phyloP scores from a whole-genome alignment of 2,797 vertebrate genomes.

The Gambusia yucatana region DNA sequence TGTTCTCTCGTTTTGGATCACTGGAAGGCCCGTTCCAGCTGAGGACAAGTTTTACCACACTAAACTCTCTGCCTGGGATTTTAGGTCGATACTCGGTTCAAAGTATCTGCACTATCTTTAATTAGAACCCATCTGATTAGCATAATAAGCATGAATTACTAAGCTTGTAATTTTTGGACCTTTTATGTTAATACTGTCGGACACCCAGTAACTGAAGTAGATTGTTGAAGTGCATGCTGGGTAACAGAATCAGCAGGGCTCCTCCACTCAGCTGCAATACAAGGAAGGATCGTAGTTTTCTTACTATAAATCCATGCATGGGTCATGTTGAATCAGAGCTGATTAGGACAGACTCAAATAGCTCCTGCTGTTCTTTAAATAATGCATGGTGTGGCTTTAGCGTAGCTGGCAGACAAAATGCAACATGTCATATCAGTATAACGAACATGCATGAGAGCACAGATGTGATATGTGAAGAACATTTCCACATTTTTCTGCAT shows the following conservation, averaged over 20 bases:
- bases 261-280: constrained; percentile 44
- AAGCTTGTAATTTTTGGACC: constrained; percentile 39
- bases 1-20: not conserved
- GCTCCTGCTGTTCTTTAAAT: constrained; percentile 43
- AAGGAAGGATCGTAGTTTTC: constrained; percentile 37
- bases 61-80: constrained; percentile 6
- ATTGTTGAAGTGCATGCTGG: constrained; percentile 63
- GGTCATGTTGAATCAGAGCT: constrained; percentile 33
- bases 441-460: constrained; percentile 14
- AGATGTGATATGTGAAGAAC: not conserved
- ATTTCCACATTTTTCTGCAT: constrained; percentile 4
- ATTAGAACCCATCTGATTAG: constrained; percentile 52
- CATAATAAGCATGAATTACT: constrained; percentile 51
- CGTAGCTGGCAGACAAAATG: constrained; percentile 25
- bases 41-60: not conserved
- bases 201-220: constrained; percentile 64
- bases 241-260: constrained; percentile 48
- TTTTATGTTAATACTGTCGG: constrained; percentile 59
- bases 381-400: constrained; percentile 10
- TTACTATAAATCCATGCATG: constrained; percentile 41
- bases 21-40: not conserved
- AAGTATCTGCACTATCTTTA: constrained; percentile 41
- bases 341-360: constrained; percentile 41
- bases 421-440: constrained; percentile 4
- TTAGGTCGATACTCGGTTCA: constrained; percentile 19